Evolutionary conservation across 2,797 vertebrate species (phyloP).

Genomic region (Parotocinclus haroldoi): DNA sequence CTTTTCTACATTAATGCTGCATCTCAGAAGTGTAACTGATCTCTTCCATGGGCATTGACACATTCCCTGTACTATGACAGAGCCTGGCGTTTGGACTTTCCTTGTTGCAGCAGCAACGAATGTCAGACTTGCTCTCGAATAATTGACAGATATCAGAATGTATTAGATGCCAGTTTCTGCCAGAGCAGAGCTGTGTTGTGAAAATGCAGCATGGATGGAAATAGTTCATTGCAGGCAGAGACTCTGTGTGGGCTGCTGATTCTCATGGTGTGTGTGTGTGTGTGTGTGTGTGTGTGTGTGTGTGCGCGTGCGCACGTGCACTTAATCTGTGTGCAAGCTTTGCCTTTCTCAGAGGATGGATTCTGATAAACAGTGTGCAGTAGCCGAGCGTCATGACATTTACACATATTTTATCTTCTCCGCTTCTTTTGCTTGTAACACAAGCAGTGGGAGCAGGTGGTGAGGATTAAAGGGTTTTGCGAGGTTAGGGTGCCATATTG

Average conservation of each 20-base stretch:
- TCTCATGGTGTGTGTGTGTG: neutral
- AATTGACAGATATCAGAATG: slow-evolving; percentile 24
- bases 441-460: slow-evolving; percentile 59
- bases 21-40: too few species aligned
- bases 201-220: slow-evolving; percentile 1
- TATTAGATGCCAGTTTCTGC: slow-evolving; percentile 7
- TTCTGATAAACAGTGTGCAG: slow-evolving; percentile 23
- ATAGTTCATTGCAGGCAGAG: slow-evolving; percentile 2
- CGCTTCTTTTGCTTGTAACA: slow-evolving; percentile 22
- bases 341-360: slow-evolving; percentile 10
- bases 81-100: too few species aligned
- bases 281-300: slow-evolving; percentile 28
- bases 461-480: slow-evolving; percentile 54
- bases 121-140: slow-evolving; percentile 23
- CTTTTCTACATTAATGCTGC: too few species aligned
- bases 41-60: too few species aligned
- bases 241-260: neutral
- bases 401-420: slow-evolving; percentile 28
- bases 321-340: neutral
- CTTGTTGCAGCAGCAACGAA: slow-evolving; percentile 7
- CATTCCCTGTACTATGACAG: too few species aligned
- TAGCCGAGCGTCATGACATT: slow-evolving; percentile 8
- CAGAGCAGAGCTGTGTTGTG: neutral
- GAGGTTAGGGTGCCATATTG: slow-evolving; percentile 58
- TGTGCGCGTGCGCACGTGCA: neutral